Evolutionary conservation across 2,113 vertebrate species (phyloP).

Genomic region (Scomber japonicus): DNA sequence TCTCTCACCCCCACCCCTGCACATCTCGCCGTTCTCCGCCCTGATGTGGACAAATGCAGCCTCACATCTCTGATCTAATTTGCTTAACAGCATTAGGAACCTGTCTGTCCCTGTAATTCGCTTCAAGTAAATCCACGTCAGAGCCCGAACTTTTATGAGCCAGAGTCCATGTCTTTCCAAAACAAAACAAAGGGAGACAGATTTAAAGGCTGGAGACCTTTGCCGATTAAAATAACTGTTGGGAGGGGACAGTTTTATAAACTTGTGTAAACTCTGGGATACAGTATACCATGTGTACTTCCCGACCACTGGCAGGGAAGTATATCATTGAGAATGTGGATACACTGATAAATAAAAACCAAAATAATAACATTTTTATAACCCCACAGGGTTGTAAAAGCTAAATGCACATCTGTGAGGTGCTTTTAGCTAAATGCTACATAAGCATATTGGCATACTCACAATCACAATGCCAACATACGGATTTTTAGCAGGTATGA

Average conservation of each 20-base stretch:
- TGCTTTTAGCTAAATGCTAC: too few species aligned
- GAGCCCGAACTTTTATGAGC: constrained; percentile 68
- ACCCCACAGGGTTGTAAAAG: too few species aligned
- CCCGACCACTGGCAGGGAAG: neutral
- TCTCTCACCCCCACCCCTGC: constrained; percentile 27
- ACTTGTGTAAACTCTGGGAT: neutral
- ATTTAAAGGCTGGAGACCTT: constrained; percentile 44
- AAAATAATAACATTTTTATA: neutral
- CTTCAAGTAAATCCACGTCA: constrained; percentile 73
- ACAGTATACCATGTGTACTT: neutral
- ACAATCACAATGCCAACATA: too few species aligned
- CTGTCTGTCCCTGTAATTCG: constrained; percentile 78
- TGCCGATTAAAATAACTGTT: constrained; percentile 31
- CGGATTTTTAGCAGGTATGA: too few species aligned
- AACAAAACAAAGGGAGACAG: constrained; percentile 49
- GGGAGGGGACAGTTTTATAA: neutral
- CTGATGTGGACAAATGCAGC: constrained; percentile 78
- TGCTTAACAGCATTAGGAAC: constrained; percentile 84
- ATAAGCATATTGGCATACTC: too few species aligned
- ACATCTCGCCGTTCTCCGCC: constrained; percentile 21
- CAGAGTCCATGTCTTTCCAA: constrained; percentile 57
- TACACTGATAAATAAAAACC: neutral
- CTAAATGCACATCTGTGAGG: too few species aligned
- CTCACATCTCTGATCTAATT: constrained; percentile 84
- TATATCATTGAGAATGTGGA: neutral